A percentile compares a stretch with the other conserved stretches of the same genome.
These are phyloP conservation scores for Sterrhoptilus dennistouni DNA, from an alignment of 2,113 vertebrate species.

Conservation along the genomic window DNA sequence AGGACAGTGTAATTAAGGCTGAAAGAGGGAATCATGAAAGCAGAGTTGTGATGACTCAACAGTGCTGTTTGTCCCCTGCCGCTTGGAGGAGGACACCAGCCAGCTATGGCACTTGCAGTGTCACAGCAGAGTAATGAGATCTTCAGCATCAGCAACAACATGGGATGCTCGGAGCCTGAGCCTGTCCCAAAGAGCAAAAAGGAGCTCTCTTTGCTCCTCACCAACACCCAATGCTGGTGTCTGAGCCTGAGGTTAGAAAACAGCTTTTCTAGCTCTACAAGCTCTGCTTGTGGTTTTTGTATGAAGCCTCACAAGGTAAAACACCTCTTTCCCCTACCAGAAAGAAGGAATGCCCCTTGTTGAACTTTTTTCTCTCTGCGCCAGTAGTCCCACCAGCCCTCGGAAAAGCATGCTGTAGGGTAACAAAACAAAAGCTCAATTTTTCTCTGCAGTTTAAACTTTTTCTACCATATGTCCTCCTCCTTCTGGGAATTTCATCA, in stretches of 20 bases:
- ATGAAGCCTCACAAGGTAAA: not conserved
- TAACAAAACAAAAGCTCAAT: not conserved
- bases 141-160: not conserved
- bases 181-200: not conserved
- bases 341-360: not conserved
- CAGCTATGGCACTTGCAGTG: fast-evolving
- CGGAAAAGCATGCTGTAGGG: not conserved
- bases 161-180: not conserved
- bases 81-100: not conserved
- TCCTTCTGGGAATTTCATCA: not conserved
- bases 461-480: not conserved
- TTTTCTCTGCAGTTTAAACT: not conserved
- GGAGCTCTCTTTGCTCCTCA: not conserved
- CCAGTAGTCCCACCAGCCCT: not conserved
- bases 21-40: not conserved
- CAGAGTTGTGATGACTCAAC: not conserved
- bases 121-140: not conserved
- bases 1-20: not conserved
- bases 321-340: not conserved
- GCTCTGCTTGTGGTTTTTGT: not conserved
- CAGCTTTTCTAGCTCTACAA: not conserved
- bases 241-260: not conserved
- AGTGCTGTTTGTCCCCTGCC: not conserved
- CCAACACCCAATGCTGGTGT: not conserved
- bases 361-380: not conserved